These are phyloP conservation scores for Phenganax subtilis DNA, from an alignment of 92 coral and sea anemone species.

Conservation along the genomic window DNA sequence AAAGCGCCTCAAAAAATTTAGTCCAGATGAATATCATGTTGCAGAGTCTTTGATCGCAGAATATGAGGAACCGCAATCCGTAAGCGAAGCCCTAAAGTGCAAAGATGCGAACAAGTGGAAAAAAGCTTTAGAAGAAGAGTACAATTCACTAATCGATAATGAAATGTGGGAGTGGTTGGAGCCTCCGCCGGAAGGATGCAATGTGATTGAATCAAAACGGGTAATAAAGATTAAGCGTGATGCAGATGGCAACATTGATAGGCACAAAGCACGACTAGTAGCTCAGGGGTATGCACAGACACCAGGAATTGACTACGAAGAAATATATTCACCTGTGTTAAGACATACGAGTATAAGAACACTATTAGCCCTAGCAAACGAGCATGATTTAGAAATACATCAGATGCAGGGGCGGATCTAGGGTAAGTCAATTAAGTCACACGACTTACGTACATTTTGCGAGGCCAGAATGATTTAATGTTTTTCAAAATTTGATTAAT, in stretches of 20 bases:
- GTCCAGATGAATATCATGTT: conserved; percentile 43
- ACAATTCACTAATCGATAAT: conserved; percentile 46
- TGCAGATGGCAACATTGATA: conserved; percentile 52
- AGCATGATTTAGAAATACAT: conserved; percentile 13
- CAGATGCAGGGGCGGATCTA: too few relatives aligned
- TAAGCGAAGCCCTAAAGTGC: conserved; percentile 19
- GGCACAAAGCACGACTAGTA: conserved; percentile 30
- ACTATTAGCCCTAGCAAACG: conserved; percentile 11
- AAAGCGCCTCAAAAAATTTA: background rate
- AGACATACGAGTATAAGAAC: background rate
- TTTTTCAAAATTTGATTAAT: too few relatives aligned
- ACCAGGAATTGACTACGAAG: conserved; percentile 54
- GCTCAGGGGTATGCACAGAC: conserved; percentile 64
- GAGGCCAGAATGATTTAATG: too few relatives aligned
- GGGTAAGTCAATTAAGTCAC: too few relatives aligned
- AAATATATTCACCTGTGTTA: background rate
- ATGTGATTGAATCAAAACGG: conserved; percentile 54
- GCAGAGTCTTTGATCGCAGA: conserved; percentile 43
- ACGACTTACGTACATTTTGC: too few relatives aligned
- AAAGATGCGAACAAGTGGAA: conserved; percentile 44
- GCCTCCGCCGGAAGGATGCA: conserved; percentile 54
- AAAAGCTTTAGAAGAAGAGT: conserved; percentile 51
- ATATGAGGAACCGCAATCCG: conserved; percentile 50
- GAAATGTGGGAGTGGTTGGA: conserved; percentile 58
- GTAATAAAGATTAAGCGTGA: conserved; percentile 56